Conservation (phyloP, 2,113 vertebrate species). For the Antechinus stuartii region DNA sequence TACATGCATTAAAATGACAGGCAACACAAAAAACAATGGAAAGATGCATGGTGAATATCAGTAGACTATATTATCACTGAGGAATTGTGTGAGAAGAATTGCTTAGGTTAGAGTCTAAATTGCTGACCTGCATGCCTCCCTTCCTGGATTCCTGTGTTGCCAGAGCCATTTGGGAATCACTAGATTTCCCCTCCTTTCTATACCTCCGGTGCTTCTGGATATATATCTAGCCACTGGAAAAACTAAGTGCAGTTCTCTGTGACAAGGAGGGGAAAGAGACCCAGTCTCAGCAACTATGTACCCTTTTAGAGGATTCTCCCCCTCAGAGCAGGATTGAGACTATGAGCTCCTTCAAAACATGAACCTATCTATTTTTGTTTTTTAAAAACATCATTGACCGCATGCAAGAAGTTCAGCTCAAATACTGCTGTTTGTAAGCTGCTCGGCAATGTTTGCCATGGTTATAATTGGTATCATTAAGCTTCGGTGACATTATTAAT, state of each 20-base stretch:
- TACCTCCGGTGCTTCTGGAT: accelerated
- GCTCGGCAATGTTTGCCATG: conserved; percentile 84
- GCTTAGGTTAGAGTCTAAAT: background rate
- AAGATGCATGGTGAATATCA: background rate
- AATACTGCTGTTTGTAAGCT: conserved; percentile 83
- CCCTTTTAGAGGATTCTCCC: conserved; percentile 45
- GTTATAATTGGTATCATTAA: conserved; percentile 88
- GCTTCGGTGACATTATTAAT: conserved; percentile 88
- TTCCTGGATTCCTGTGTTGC: background rate
- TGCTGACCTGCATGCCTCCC: background rate
- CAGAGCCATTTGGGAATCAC: background rate
- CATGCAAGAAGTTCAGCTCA: conserved; percentile 83
- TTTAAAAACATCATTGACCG: conserved; percentile 71
- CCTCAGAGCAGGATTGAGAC: conserved; percentile 66
- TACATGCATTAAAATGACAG: background rate
- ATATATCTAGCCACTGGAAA: background rate
- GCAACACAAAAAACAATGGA: background rate
- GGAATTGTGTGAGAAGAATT: conserved; percentile 7
- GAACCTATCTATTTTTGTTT: conserved; percentile 66
- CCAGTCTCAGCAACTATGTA: conserved; percentile 38
- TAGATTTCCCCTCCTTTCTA: background rate
- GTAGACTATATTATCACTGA: background rate
- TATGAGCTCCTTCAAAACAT: conserved; percentile 57
- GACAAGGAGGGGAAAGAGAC: background rate
- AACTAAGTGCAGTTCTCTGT: background rate